phyloP scores from a whole-genome alignment of 2,888 invertebrate species.

The Crematogaster levior region DNA sequence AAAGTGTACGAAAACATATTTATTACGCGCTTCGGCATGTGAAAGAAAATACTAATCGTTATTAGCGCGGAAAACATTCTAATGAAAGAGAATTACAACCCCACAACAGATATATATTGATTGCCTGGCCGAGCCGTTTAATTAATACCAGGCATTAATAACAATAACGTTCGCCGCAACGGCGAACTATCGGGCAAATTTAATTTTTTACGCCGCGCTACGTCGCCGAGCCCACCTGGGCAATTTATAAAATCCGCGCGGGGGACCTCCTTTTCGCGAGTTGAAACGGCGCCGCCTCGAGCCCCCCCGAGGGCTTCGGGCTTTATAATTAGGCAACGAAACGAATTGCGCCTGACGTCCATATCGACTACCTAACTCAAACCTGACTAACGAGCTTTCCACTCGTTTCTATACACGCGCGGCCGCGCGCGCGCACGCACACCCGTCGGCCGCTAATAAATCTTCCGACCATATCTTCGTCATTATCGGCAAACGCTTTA shows the following conservation, averaged over 20 bases:
- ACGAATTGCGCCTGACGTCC: constrained; percentile 83
- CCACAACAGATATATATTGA: constrained; percentile 7
- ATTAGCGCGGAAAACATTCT: constrained; percentile 5
- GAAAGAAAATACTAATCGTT: background rate
- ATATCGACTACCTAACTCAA: constrained; percentile 83
- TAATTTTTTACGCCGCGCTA: constrained; percentile 71
- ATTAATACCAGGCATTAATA: constrained; percentile 76
- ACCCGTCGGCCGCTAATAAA: constrained; percentile 76
- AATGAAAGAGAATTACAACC: constrained; percentile 21
- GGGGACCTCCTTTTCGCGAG: constrained; percentile 70
- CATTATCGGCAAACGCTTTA: constrained; percentile 83
- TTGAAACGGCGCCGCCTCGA: constrained; percentile 78
- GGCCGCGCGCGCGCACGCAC: constrained; percentile 6
- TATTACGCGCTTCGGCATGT: background rate
- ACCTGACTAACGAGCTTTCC: constrained; percentile 83
- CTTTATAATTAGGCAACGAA: constrained; percentile 84
- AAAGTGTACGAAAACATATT: background rate
- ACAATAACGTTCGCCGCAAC: constrained; percentile 71
- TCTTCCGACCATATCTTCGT: constrained; percentile 81
- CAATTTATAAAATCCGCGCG: constrained; percentile 79
- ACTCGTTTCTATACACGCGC: constrained; percentile 77
- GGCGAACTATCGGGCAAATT: constrained; percentile 69
- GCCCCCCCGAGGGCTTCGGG: constrained; percentile 73
- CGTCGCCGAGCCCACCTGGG: constrained; percentile 65
- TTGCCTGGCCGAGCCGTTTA: constrained; percentile 50